phyloP scores from a whole-genome alignment of 2,888 invertebrate species.

The Balanococcus diminutus region DNA sequence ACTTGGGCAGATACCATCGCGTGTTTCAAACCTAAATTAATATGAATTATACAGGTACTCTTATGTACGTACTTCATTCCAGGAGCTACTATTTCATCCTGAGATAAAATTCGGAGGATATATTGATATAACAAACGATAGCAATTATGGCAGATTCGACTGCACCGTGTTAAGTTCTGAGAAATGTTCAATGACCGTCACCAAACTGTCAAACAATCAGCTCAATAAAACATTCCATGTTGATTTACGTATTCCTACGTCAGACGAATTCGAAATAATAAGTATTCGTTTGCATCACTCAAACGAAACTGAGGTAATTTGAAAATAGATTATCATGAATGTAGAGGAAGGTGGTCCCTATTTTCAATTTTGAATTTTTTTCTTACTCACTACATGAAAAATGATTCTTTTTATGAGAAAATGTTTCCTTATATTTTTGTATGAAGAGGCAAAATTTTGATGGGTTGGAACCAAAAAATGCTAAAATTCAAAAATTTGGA shows the following conservation, averaged over 20 bases:
- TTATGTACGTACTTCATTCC: no score
- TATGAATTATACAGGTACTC: no score
- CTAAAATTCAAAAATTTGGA: no score
- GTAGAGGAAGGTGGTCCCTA: no score
- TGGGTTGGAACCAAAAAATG: no score
- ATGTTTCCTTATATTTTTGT: no score
- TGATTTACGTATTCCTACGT: not conserved
- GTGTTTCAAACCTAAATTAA: not conserved
- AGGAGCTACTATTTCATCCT: not conserved
- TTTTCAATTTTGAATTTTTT: no score
- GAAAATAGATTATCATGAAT: no score
- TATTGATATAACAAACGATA: not conserved
- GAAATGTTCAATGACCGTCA: not conserved
- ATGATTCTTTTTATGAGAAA: no score
- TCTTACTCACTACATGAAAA: no score
- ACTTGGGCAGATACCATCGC: not conserved
- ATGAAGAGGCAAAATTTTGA: no score
- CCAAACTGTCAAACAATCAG: not conserved
- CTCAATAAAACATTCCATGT: not conserved
- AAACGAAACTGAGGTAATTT: not conserved
- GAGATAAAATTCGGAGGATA: not conserved
- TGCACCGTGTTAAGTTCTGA: not conserved
- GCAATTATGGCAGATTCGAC: not conserved
- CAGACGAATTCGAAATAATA: not conserved
- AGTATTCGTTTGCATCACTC: not conserved